Evolutionary conservation across 2,888 invertebrate genomes (phyloP), one percentile per base, ranked within the genome.

Genomic region (Spilosoma lubricipeda): DNA sequence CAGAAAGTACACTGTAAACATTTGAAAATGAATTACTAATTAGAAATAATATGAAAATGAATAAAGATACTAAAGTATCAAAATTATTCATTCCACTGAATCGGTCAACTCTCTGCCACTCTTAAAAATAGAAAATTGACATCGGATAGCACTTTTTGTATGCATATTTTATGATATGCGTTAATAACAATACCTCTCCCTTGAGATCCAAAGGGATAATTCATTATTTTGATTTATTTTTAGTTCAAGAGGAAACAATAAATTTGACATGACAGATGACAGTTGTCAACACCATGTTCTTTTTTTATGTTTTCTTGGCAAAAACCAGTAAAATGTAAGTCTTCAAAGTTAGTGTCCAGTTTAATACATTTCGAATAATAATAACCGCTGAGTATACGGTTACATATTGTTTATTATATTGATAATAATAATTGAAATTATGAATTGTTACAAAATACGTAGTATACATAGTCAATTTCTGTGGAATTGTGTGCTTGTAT

Each of bases 391-490:
- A 7, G 56, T 56, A 67, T 67, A 59, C 56, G 15, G 63, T 63
- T 63, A 8, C 63, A 30, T 63, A 63, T 18, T 30, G 20, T 39
- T 9, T 39, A 39, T 39, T 39, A 11, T 39, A 63, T 30, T 63
- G 30, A 2, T 63, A 63, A 30, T 30, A 63, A 63, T 63, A 63
- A 27, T 15, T 63, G 2, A 63, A 18, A 63, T 30, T 63, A 68
- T 27, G 7, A 45, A 67, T 48, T 63, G 27, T 63, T 71, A 63
- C 15, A 18, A 48, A 68, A 74, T 67, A 75, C 74, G 30, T 71
- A 75, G 42, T 69, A 70, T 23, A 59, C 48, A 70, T 67, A 76
- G 78, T 76, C 78, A 78, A 78, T 78, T 76, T 74, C 45, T 48
- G 30, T 73, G 73, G 73, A 75, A 73, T 73, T 76, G 71, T 73